Evolutionary conservation across 2,113 vertebrate genomes (phyloP).

Genomic region (Chionodraco myersi): DNA sequence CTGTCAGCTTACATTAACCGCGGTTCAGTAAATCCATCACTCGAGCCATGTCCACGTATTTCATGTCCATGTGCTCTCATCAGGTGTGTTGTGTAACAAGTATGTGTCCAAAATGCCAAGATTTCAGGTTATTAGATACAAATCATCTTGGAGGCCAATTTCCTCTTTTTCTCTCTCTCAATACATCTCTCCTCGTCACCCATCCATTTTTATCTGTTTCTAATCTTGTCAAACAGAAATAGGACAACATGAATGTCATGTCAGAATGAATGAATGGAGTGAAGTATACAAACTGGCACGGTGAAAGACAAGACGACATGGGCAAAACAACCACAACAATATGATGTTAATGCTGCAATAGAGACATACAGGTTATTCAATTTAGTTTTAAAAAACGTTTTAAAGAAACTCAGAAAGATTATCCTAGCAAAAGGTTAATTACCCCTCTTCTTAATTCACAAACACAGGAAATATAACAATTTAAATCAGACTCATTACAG

Average conservation of each 20-base stretch:
- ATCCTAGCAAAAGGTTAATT: no score
- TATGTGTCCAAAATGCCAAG: neutral
- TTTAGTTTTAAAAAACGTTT: no score
- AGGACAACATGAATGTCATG: neutral
- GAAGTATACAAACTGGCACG: neutral
- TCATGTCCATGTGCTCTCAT: neutral
- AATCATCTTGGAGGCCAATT: slow-evolving; percentile 14
- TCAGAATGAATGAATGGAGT: neutral
- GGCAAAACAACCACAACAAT: neutral
- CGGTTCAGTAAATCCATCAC: slow-evolving; percentile 57
- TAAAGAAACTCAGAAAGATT: no score
- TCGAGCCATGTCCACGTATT: slow-evolving; percentile 10
- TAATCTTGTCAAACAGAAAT: neutral
- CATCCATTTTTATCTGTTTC: neutral
- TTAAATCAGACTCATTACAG: no score
- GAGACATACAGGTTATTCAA: no score
- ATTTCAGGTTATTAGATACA: neutral
- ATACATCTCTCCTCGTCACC: slow-evolving; percentile 9
- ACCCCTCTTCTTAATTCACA: no score
- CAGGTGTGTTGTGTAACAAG: slow-evolving; percentile 7
- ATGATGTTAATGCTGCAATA: neutral
- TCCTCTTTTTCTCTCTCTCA: neutral
- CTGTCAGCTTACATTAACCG: slow-evolving; percentile 56
- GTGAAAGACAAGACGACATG: neutral
- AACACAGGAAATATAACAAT: no score